phyloP scores from a whole-genome alignment of 2,888 invertebrate genomes.

The Cheilosia variabilis region DNA sequence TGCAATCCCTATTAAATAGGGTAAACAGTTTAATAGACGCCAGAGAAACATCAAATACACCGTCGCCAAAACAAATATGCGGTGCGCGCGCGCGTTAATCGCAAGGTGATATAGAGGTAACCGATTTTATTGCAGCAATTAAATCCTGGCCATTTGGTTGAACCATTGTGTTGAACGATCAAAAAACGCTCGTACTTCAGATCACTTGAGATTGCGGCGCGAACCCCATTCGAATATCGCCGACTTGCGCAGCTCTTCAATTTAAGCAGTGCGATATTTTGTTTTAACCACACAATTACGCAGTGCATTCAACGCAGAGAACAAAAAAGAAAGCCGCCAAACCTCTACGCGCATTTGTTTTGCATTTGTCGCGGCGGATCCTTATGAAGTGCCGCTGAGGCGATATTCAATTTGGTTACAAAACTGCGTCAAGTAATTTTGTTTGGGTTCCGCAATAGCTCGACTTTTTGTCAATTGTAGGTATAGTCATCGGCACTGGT shows the following conservation, averaged over 20 bases:
- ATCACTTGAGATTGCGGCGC: slow-evolving; percentile 38
- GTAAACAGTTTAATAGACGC: background rate
- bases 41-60: slow-evolving; percentile 38
- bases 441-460: slow-evolving; percentile 30
- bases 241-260: slow-evolving; percentile 56
- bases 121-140: slow-evolving; percentile 40
- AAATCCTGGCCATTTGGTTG: slow-evolving; percentile 62
- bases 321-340: slow-evolving; percentile 62
- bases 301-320: slow-evolving; percentile 54
- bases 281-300: slow-evolving; percentile 54
- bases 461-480: background rate
- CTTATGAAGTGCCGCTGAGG: slow-evolving; percentile 66
- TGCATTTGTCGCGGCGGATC: slow-evolving; percentile 52
- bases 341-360: slow-evolving; percentile 60
- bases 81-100: slow-evolving; percentile 11
- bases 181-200: slow-evolving; percentile 46
- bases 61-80: slow-evolving; percentile 11
- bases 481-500: background rate
- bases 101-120: slow-evolving; percentile 28
- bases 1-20: background rate
- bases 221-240: slow-evolving; percentile 39
- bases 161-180: slow-evolving; percentile 51
- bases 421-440: slow-evolving; percentile 57
- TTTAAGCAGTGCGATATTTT: slow-evolving; percentile 54
- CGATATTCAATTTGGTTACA: slow-evolving; percentile 62